Base-by-base conservation (phyloP, 2,797 vertebrate species). In the Mormyrus proboscirostris region DNA sequence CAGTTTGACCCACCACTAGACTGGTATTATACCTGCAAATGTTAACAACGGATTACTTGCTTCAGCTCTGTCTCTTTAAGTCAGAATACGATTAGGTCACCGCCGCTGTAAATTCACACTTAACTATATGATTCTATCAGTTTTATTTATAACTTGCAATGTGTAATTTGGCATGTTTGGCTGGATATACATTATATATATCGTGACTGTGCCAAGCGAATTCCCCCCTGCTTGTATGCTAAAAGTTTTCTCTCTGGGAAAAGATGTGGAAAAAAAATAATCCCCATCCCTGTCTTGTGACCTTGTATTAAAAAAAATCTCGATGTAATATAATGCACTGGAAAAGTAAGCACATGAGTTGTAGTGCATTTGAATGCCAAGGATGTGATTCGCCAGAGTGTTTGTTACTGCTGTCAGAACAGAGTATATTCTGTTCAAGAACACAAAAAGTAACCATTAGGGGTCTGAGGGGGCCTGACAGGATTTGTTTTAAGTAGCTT, bases 401-500 rank as follows among this genome's bases (percentile, higher is more conserved):
- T 10, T 84, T 79, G 33, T 79, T 79, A 79, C 22, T 55, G 51
- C 50, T 87, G 51, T 57, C 51, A 29, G 50, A 57, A 87, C 84
- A 86, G 47, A n/a, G 51, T 86, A 16, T 50, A 14, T 55, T 50
- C 49, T 86, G 22, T n/a, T 33, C 51, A 53, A 33, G 51, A 53
- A 22, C 29, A 59, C 51, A 33, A 55, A 86, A 25, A 41, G 51
- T 41, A 16, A 55, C 85, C 25, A 57, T 41, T 57, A 50, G 82
- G 82, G 51, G 29, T 53, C 25, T 57, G 50, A 33, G 33, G 16
- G 6, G 51, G 49, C 25, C 85, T 33, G 85, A 14, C 14, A 0
- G 49, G 50, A 84, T 84, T 83, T 86, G 83, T 53, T 51, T 51
- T 86, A n/a, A 55, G 85, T 29, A 86, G 49, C 38, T n/a, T 84